These are phyloP conservation scores for Rotaria sp. DNA, from an alignment of 2,888 invertebrate species.

Conservation along the genomic window DNA sequence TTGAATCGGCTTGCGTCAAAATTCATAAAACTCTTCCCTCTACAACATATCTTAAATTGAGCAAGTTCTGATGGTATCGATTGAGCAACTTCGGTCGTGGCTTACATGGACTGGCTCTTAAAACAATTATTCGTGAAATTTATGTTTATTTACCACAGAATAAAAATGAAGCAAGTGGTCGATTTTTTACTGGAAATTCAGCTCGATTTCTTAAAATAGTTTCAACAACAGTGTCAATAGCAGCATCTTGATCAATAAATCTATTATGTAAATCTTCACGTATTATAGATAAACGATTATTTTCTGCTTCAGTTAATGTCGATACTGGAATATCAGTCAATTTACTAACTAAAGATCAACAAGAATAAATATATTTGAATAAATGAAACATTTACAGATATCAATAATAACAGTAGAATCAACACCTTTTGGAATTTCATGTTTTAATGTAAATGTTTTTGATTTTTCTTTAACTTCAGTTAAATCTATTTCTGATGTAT, in stretches of 20 bases:
- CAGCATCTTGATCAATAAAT: conserved; percentile 16
- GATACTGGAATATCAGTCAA: conserved; percentile 2
- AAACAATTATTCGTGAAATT: neutral
- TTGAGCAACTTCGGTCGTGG: too few relatives aligned
- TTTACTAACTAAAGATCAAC: neutral
- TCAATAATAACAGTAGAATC: neutral
- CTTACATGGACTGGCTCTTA: too few relatives aligned
- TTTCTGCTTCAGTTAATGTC: neutral
- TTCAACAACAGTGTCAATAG: neutral
- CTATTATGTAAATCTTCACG: neutral
- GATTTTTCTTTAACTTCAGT: neutral
- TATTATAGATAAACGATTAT: neutral
- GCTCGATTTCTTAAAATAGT: conserved; percentile 19
- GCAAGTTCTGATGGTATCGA: too few relatives aligned
- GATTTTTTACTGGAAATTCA: conserved; percentile 32
- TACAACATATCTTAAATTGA: too few relatives aligned
- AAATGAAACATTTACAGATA: neutral
- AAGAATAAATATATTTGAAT: too few relatives aligned
- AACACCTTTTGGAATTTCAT: neutral
- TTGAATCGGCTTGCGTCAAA: too few relatives aligned
- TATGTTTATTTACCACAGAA: conserved; percentile 42
- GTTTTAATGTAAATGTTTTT: neutral
- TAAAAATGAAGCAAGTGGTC: conserved; percentile 43
- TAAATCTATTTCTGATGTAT: neutral
- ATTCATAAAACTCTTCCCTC: too few relatives aligned